Base-by-base conservation (phyloP, 2,797 vertebrate genomes). In the Diglossa cyanea region DNA sequence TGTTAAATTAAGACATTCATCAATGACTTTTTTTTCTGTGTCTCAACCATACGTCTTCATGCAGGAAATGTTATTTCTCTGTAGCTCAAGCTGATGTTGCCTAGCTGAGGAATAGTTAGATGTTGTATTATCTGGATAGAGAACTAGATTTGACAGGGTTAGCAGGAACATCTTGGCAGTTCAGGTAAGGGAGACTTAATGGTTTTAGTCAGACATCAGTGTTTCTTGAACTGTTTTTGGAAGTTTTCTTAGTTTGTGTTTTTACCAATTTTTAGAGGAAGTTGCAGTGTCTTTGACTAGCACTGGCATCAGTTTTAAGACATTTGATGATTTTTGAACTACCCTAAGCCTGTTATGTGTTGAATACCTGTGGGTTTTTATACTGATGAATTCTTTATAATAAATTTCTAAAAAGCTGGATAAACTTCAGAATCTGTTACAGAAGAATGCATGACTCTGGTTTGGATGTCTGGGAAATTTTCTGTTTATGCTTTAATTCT, bases 401-500 rank as follows among this genome's bases (percentile, higher is more conserved):
- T 45, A 53, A 62, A 68, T 19, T 37, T 71, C 3, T 23, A 1
- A 60, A 76, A 89, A 71, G 8, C 25, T 88, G 17, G 11, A 28
- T 48, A 48, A 57, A 54, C 23, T 86, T 51, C 7, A 54, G 37
- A 51, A 28, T 63, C 12, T 84, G 6, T 58, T 86, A 11, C 13
- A 62, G 83, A 86, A 62, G 21, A 92, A 62, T 37, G 9, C 0
- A 0, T 73, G 55, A 17, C 40, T 63, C 42, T 73, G 24, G 18
- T 95, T 72, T 78, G n/a, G 39, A 76, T 73, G 23, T 82, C 51
- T 67, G 25, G 13, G 20, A 54, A 77, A 18, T 76, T 62, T 87
- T 53, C 42, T 91, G 2, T 78, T 90, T 95, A 70, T 93, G 70
- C 61, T 94, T 91, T 78, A 67, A 94, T 95, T 97, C 96, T 72